These are phyloP conservation scores for Alosa sapidissima DNA, from an alignment of 2,797 vertebrate species.

Conservation along the genomic window DNA sequence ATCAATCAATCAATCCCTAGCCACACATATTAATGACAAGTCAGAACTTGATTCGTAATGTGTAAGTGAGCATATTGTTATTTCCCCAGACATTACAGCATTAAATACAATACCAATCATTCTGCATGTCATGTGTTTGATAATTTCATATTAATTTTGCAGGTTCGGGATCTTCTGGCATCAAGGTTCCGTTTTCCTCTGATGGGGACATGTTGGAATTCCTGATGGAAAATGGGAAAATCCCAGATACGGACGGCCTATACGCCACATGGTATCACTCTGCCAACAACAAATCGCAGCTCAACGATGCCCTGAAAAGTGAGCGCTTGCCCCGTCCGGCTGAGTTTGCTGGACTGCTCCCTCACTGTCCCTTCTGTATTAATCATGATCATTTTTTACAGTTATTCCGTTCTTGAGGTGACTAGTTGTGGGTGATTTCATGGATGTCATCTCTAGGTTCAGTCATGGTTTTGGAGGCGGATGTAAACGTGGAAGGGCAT, in stretches of 20 bases:
- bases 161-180: conserved; percentile 37
- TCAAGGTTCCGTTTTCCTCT: conserved; percentile 57
- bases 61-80: neutral
- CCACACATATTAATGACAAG: neutral
- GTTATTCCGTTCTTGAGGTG: neutral
- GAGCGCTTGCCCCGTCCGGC: neutral
- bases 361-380: neutral
- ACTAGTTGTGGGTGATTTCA: neutral
- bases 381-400: neutral
- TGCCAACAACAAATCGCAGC: conserved; percentile 75
- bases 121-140: neutral
- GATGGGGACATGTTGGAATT: conserved; percentile 82
- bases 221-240: conserved; percentile 69
- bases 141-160: conserved; percentile 13
- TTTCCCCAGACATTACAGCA: neutral
- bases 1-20: neutral
- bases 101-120: neutral
- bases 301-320: conserved; percentile 76
- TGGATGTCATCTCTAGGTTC: conserved; percentile 59
- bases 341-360: neutral
- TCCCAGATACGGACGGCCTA: conserved; percentile 73
- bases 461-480: conserved; percentile 81
- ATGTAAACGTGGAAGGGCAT: conserved; percentile 76
- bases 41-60: neutral
- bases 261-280: conserved; percentile 80